Conservation (phyloP, 2,888 invertebrate genomes). For the Himalopsyche tibetana region DNA sequence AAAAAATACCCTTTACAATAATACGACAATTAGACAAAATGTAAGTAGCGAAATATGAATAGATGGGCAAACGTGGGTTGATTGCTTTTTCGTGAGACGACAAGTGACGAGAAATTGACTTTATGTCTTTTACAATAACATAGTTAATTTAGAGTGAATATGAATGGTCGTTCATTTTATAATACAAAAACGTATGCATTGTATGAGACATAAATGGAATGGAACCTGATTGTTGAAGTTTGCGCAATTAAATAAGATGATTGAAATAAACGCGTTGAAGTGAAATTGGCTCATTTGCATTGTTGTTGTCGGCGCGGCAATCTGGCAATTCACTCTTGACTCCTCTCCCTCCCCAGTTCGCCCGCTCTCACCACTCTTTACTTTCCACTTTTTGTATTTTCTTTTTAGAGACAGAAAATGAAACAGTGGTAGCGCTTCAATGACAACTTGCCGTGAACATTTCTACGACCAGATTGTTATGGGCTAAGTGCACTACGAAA, state of each 20-base stretch:
- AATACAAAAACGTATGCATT: background rate
- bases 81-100: too few relatives aligned
- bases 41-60: too few relatives aligned
- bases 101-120: too few relatives aligned
- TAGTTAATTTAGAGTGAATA: background rate
- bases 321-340: conserved; percentile 31
- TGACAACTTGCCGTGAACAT: conserved; percentile 36
- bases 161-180: background rate
- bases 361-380: background rate
- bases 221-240: conserved; percentile 40
- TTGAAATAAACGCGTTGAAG: conserved; percentile 40
- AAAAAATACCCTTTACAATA: too few relatives aligned
- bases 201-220: background rate
- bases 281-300: conserved; percentile 42
- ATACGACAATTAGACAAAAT: too few relatives aligned
- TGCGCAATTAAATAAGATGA: conserved; percentile 35
- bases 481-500: conserved; percentile 10
- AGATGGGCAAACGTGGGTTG: too few relatives aligned
- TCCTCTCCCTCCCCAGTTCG: background rate
- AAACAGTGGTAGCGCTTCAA: conserved; percentile 32
- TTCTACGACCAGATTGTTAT: conserved; percentile 39
- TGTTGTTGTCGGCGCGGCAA: conserved; percentile 38
- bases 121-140: too few relatives aligned
- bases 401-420: conserved; percentile 20
- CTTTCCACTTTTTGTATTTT: conserved; percentile 10